These are phyloP conservation scores for Bradypodion pumilum DNA, from an alignment of 2,797 vertebrate genomes.

Conservation along the genomic window DNA sequence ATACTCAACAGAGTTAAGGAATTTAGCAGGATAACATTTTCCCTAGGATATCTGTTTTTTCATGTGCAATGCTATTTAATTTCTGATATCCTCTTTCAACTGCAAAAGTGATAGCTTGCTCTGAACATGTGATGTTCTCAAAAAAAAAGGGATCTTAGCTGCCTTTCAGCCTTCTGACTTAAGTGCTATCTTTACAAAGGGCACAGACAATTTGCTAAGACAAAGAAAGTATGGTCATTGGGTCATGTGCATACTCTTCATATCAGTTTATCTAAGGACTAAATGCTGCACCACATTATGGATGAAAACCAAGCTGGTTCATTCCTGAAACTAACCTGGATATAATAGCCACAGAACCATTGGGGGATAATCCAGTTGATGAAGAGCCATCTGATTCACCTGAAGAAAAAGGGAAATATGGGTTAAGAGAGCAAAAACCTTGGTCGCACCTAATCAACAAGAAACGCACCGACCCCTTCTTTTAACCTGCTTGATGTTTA, in stretches of 20 bases:
- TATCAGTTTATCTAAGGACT: not conserved
- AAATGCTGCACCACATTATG: slow-evolving; percentile 6
- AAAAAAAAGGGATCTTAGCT: not conserved
- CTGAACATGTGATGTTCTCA: not conserved
- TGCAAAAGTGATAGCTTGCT: not conserved
- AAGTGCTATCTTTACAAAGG: not conserved
- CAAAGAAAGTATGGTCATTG: not conserved
- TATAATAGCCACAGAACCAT: slow-evolving; percentile 67
- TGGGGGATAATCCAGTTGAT: slow-evolving; percentile 66
- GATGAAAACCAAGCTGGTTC: not conserved
- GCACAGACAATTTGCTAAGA: not conserved
- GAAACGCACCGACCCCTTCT: not conserved
- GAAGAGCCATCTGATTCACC: slow-evolving; percentile 81
- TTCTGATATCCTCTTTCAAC: not conserved
- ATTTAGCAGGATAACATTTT: not conserved
- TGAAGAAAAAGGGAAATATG: slow-evolving; percentile 43
- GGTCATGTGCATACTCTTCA: not conserved
- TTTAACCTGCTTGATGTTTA: not conserved
- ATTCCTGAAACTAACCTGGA: slow-evolving; percentile 75
- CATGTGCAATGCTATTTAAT: not conserved
- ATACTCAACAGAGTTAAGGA: not conserved
- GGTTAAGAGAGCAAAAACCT: slow-evolving; percentile 5
- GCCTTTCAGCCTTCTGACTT: not conserved
- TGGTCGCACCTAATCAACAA: not conserved
- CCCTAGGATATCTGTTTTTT: not conserved